A percentile compares a stretch with the other conserved stretches of the same genome.
Conservation (phyloP, 2,113 vertebrate species). For the Chrysemys picta region DNA sequence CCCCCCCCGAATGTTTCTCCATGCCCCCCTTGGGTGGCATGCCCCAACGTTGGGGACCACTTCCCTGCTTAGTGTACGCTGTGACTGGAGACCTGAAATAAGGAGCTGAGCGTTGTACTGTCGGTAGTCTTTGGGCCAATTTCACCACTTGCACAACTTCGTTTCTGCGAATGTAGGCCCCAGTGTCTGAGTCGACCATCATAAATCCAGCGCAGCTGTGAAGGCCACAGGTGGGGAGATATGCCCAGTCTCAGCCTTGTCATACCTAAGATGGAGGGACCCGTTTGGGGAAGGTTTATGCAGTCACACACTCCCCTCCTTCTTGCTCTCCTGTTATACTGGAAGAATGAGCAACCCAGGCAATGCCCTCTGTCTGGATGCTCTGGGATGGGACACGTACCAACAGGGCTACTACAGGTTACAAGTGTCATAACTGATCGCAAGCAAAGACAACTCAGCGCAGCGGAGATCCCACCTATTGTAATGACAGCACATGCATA, state of each 20-base stretch:
- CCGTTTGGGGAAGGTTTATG: background rate
- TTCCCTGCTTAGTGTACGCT: rapidly evolving
- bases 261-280: background rate
- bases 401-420: too few species aligned
- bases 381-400: rapidly evolving
- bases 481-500: rapidly evolving
- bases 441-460: background rate
- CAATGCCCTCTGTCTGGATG: background rate
- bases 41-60: too few species aligned
- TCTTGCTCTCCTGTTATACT: background rate
- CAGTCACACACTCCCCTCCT: background rate
- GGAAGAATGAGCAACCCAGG: background rate
- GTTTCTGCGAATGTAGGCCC: rapidly evolving
- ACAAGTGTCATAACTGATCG: background rate
- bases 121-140: background rate
- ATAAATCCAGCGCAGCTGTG: rapidly evolving
- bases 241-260: rapidly evolving
- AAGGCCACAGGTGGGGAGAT: rapidly evolving
- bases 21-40: too few species aligned
- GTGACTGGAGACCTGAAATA: background rate
- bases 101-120: rapidly evolving
- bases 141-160: background rate
- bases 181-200: background rate
- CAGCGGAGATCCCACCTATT: background rate
- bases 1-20: too few species aligned